Evolutionary conservation across 2,888 invertebrate species (phyloP).

Genomic region (Oscheius sp.): DNA sequence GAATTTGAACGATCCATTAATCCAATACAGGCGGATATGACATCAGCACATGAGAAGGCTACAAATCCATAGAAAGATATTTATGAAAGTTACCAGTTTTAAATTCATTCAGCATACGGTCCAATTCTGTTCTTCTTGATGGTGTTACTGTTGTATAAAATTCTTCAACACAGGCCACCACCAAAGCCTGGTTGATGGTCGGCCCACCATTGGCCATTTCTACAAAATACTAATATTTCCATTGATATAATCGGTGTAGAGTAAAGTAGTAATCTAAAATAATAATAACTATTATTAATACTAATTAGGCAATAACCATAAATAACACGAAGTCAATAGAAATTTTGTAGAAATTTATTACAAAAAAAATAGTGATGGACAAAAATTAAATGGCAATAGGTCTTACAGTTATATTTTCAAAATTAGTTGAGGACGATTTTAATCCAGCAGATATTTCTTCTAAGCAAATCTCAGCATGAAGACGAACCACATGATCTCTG

Average conservation of each 20-base stretch:
- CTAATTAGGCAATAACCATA: too few species aligned
- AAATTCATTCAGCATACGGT: conserved; percentile 47
- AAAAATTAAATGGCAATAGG: too few species aligned
- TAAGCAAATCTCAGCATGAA: conserved; percentile 65
- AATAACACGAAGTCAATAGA: neutral
- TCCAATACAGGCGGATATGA: conserved; percentile 43
- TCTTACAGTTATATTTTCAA: neutral
- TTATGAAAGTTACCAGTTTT: conserved; percentile 45
- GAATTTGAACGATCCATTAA: conserved; percentile 44
- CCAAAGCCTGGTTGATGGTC: conserved; percentile 25
- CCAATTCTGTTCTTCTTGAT: conserved; percentile 44
- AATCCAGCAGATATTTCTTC: conserved; percentile 57
- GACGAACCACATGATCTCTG: conserved; percentile 61
- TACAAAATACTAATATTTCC: neutral
- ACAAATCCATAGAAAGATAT: neutral
- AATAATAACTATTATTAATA: neutral
- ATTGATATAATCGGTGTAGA: too few species aligned
- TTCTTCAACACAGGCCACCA: conserved; percentile 48
- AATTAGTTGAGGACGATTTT: conserved; percentile 7
- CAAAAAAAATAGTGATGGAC: neutral
- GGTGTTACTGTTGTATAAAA: conserved; percentile 55
- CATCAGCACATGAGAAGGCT: conserved; percentile 31
- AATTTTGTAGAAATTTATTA: neutral
- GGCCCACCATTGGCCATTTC: conserved; percentile 1
- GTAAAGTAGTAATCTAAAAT: neutral